phyloP scores from a whole-genome alignment of 1,140 invertebrate genomes.

The Drosophila pruinosa region DNA sequence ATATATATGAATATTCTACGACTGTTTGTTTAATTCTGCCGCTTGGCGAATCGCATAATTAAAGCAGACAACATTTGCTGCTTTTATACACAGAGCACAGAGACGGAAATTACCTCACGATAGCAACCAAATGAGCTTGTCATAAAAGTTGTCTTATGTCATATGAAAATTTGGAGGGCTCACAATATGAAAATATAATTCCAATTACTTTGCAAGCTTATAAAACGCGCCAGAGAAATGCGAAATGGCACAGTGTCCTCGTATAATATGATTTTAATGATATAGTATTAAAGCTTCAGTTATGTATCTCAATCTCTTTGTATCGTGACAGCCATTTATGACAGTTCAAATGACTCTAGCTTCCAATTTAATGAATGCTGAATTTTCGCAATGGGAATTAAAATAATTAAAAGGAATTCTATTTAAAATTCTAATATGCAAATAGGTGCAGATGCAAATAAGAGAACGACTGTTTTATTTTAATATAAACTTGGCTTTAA shows the following conservation, averaged over 20 bases:
- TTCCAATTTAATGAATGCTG: not conserved
- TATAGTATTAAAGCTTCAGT: not conserved
- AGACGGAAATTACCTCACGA: conserved; percentile 12
- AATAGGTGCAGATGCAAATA: not conserved
- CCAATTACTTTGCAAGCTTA: conserved; percentile 10
- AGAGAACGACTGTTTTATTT: not conserved
- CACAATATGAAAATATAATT: conserved; percentile 5
- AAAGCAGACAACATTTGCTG: not conserved
- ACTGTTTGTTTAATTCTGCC: conserved; percentile 6
- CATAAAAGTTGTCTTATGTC: conserved; percentile 26
- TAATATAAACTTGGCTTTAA: not conserved
- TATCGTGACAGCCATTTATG: not conserved
- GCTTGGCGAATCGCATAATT: conserved; percentile 5
- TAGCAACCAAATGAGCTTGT: conserved; percentile 14
- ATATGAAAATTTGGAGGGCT: not conserved
- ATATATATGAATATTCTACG: not conserved
- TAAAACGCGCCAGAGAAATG: not conserved
- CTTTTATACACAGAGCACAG: not conserved
- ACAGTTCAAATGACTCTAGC: not conserved
- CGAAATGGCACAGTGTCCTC: not conserved
- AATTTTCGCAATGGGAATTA: not conserved
- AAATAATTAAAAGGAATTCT: not conserved
- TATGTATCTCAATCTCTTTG: not conserved
- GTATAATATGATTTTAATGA: not conserved
- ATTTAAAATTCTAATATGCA: not conserved